Percentiles rank a stretch among this genome's conserved stretches.
Evolutionary conservation across 2,888 invertebrate species (phyloP).

Genomic region (Carpatolechia fugitivella): DNA sequence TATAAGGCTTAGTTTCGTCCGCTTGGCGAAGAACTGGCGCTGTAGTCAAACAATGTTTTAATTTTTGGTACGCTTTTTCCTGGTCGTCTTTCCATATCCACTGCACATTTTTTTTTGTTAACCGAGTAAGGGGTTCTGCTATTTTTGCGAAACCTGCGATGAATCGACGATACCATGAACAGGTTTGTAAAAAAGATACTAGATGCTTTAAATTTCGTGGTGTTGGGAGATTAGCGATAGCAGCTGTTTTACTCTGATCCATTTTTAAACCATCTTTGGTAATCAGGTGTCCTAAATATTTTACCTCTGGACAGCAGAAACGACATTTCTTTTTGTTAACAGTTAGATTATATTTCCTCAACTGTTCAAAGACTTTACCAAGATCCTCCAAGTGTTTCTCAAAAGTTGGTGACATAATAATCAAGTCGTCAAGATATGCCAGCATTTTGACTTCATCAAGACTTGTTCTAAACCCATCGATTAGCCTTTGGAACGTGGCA

Average conservation of each 20-base stretch:
- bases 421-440: slow-evolving; percentile 31
- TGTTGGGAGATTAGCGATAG: slow-evolving; percentile 20
- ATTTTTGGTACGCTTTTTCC: neutral
- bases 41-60: slow-evolving; percentile 7
- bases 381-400: slow-evolving; percentile 27
- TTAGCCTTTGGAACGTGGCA: slow-evolving; percentile 28
- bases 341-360: slow-evolving; percentile 26
- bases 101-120: slow-evolving; percentile 13
- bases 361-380: slow-evolving; percentile 22
- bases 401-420: slow-evolving; percentile 27
- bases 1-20: slow-evolving; percentile 12
- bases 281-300: slow-evolving; percentile 29
- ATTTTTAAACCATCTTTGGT: slow-evolving; percentile 23
- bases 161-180: slow-evolving; percentile 13
- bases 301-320: slow-evolving; percentile 23
- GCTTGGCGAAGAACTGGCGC: slow-evolving; percentile 18
- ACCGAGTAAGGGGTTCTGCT: slow-evolving; percentile 2
- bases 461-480: slow-evolving; percentile 21
- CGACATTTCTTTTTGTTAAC: slow-evolving; percentile 23
- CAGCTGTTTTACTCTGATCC: slow-evolving; percentile 24
- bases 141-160: neutral
- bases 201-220: neutral
- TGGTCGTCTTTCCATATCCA: slow-evolving; percentile 22
- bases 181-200: neutral
- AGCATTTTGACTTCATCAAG: slow-evolving; percentile 20